Base-by-base conservation (phyloP, 53 echinoderm and acorn worm species). In the Stichopus horrens region DNA sequence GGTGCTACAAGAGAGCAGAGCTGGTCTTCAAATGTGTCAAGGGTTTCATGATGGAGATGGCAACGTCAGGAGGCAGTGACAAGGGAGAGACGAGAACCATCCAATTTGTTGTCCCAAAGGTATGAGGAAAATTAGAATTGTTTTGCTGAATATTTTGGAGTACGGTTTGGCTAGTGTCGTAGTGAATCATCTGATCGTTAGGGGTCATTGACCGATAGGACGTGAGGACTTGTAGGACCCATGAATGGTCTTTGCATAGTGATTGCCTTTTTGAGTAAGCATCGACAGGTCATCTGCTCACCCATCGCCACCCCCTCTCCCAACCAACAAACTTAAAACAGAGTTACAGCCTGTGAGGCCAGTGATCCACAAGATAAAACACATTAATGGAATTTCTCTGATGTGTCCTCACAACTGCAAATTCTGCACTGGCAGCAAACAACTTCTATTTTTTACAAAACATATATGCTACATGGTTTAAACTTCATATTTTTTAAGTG, bases 41-140 rank as follows among this genome's bases (percentile, higher is more conserved):
- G 74, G 97, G 97, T 18, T 96, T 96, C 57, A 96, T 96, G 97
- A 96, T 96, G 91, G 97, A 96, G 88, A 96, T 96, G 97, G 93
- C 96, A 8, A 93, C 95, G 19, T 96, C 93, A 94, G 93, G 94
- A 84, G 94, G 96, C 4, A 81, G 21, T 52, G 89, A 79, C 22
- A 88, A 58, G 37, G 92, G 91, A 75, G 92, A 95, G 68, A 90
- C 91, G 2, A 90, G 95, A 37, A 96, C 95, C 22, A 92, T 96
- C 22, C 95, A 95, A 89, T 95, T 96, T 91, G 90, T 95, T 11
- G 97, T 96, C 9, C 95, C 93, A 5, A 95, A 95, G 91, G 97
- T 95, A 79, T 53, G 79, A 18, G 54, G 53, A 5, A 18, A 11
- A 66, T 11, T 18, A 14, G 67, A 14, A 66, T 1, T 14, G 18